Conservation (phyloP, 2,797 vertebrate species). For the Xerus rutilus region DNA sequence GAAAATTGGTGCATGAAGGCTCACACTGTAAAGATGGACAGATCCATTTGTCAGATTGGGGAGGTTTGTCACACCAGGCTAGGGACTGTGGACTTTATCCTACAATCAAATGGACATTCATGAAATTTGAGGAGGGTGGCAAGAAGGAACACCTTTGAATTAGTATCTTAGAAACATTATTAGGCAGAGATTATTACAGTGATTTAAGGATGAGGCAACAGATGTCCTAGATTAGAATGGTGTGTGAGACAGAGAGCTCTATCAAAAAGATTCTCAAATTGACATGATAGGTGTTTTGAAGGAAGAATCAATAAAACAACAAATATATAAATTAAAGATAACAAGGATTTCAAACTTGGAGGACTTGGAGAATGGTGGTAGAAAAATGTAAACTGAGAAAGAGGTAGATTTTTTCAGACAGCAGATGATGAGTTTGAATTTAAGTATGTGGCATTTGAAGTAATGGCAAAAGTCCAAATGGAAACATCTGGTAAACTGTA, state of each 20-base stretch:
- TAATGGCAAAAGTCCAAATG: neutral
- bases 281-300: neutral
- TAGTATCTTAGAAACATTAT: slow-evolving; percentile 14
- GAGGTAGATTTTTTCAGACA: neutral
- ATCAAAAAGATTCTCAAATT: neutral
- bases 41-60: neutral
- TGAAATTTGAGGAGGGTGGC: neutral
- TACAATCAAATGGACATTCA: neutral
- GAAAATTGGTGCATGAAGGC: neutral
- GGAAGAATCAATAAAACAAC: slow-evolving; percentile 22
- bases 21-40: neutral
- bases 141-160: neutral
- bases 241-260: neutral
- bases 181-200: neutral
- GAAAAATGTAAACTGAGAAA: neutral
- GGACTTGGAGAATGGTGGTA: neutral
- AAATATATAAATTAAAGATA: neutral
- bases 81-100: neutral
- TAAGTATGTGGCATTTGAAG: neutral
- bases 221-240: neutral
- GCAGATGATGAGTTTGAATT: neutral
- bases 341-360: neutral
- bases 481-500: neutral
- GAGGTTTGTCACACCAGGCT: neutral
- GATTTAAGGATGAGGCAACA: neutral